phyloP scores from a whole-genome alignment of 1,140 invertebrate species.

The Calliphora vicina region DNA sequence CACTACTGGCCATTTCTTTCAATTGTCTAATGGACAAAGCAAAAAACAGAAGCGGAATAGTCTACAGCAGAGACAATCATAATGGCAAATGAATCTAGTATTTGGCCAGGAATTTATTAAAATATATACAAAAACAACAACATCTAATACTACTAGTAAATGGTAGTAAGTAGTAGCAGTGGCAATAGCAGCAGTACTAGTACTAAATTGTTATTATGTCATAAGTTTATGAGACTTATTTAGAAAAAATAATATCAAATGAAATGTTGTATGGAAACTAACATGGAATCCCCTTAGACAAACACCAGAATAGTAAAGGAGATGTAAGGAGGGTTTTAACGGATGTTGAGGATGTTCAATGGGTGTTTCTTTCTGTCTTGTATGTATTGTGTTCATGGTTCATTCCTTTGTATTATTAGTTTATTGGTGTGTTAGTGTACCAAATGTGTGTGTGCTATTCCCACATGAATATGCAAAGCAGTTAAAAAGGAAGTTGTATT shows the following conservation, averaged over 20 bases:
- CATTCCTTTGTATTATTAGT: not conserved
- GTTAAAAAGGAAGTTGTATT: slow-evolving; percentile 21
- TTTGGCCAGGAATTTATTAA: not conserved
- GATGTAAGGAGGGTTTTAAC: not conserved
- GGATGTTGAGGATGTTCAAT: slow-evolving; percentile 16
- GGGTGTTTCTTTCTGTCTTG: slow-evolving; percentile 5
- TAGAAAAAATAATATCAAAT: not conserved
- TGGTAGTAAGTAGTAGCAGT: not conserved
- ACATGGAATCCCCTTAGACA: not conserved
- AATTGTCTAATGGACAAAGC: not conserved
- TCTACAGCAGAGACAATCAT: slow-evolving; percentile 11
- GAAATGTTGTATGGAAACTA: not conserved
- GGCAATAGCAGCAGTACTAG: not conserved
- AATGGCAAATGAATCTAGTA: not conserved
- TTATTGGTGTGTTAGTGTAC: not conserved
- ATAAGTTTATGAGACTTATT: slow-evolving; percentile 16
- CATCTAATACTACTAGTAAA: not conserved
- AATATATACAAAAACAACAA: slow-evolving; percentile 17
- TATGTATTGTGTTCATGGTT: not conserved
- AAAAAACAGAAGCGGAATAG: not conserved
- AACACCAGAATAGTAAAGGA: not conserved
- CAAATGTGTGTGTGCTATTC: slow-evolving; percentile 19
- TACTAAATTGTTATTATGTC: slow-evolving; percentile 31
- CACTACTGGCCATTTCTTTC: slow-evolving; percentile 23
- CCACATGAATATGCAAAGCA: slow-evolving; percentile 42